Evolutionary conservation across 1,140 invertebrate species (phyloP).

Genomic region (Streblospio benedicti): DNA sequence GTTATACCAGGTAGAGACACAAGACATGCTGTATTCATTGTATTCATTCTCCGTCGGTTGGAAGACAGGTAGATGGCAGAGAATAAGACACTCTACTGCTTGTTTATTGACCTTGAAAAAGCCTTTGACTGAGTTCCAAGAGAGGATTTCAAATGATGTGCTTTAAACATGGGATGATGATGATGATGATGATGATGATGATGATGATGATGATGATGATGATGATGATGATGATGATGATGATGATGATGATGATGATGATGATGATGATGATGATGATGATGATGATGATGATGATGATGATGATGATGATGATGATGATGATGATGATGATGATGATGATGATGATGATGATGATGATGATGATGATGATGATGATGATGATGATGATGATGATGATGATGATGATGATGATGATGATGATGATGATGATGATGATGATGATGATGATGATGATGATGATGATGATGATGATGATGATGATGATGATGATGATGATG

Average conservation of each 20-base stretch:
- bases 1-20: too few species aligned
- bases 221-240: constrained; percentile 6
- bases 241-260: not conserved
- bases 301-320: constrained; percentile 3
- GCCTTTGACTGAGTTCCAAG: too few species aligned
- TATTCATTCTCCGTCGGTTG: too few species aligned
- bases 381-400: constrained; percentile 7
- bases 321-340: not conserved
- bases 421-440: constrained; percentile 7
- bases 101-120: too few species aligned
- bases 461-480: not conserved
- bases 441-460: constrained; percentile 13
- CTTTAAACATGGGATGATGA: too few species aligned
- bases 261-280: not conserved
- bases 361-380: constrained; percentile 3
- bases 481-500: constrained; percentile 9
- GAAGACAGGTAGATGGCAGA: too few species aligned
- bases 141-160: too few species aligned
- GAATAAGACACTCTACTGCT: too few species aligned
- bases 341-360: constrained; percentile 4
- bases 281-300: not conserved
- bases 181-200: constrained; percentile 17
- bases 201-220: constrained; percentile 13
- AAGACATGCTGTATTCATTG: too few species aligned
- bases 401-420: constrained; percentile 8